Evolutionary conservation across 2,888 invertebrate genomes (phyloP).

Genomic region (Herminia tarsipennalis): DNA sequence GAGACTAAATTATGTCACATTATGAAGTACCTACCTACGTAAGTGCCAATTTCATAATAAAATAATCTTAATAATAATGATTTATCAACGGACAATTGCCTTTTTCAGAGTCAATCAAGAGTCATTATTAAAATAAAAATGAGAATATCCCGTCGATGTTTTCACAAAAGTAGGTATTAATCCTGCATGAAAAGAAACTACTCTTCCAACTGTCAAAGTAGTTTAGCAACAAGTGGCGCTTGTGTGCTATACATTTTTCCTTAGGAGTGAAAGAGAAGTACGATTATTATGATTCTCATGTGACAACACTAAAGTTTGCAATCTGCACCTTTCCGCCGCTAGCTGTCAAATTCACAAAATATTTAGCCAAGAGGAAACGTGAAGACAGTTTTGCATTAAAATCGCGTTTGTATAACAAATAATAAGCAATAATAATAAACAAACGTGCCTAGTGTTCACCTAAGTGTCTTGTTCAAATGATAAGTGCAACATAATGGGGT

Average conservation of each 20-base stretch:
- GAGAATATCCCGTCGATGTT: too few species aligned
- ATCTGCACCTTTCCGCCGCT: conserved; percentile 9
- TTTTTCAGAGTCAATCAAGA: too few species aligned
- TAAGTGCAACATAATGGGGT: conserved; percentile 69
- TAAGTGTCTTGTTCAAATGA: conserved; percentile 49
- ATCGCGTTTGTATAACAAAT: conserved; percentile 15
- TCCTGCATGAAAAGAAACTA: too few species aligned
- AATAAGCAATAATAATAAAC: conserved; percentile 18
- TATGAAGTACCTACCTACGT: too few species aligned
- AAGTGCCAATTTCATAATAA: too few species aligned
- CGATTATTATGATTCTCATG: conserved; percentile 35
- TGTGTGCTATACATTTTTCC: conserved; percentile 3
- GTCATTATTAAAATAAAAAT: too few species aligned
- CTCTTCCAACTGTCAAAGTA: neutral
- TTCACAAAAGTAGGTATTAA: too few species aligned
- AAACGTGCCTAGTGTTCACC: conserved; percentile 24
- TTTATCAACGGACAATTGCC: too few species aligned
- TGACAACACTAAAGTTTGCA: conserved; percentile 23
- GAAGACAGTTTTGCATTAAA: conserved; percentile 8
- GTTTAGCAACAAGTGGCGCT: conserved; percentile 36
- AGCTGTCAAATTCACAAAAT: conserved; percentile 28
- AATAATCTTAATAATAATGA: too few species aligned
- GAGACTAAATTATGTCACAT: too few species aligned
- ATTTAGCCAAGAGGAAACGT: conserved; percentile 32
- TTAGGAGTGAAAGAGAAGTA: conserved; percentile 28